Evolutionary conservation across 2,797 vertebrate species (phyloP), one percentile per base, ranked within the genome.

Genomic region (Jordanella pulchra): DNA sequence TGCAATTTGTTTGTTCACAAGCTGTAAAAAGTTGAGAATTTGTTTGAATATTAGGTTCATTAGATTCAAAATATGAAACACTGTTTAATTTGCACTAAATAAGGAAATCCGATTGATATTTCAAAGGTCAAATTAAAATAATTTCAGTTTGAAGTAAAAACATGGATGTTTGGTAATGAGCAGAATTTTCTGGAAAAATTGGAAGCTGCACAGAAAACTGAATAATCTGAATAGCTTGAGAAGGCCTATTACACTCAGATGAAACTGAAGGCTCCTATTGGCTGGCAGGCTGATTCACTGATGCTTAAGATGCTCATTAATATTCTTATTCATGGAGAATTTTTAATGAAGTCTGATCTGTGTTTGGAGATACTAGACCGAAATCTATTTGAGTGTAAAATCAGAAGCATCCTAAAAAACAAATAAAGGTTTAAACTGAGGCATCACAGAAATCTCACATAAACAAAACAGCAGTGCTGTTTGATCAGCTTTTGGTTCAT

Each of bases 231-330:
- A 48, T 39, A 10, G 65, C 17, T 66, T 66, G n/a, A n/a, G n/a
- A n/a, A n/a, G n/a, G n/a, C n/a, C n/a, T 30, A n/a, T 12, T 65
- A 14, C 25, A 18, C 15, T 15, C 45, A 25, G 28, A 56, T 55
- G 17, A 58, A 32, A 21, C 30, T 21, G 18, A 35, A 23, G 30
- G 56, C 32, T 61, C 58, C 58, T 61, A 61, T 61, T 61, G 32
- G 32, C 58, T 61, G 55, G 14, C 27, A 56, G 54, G 9, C 54
- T 56, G 58, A n/a, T n/a, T 35, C 58, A 60, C 18, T 47, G 63
- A 65, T 18, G 63, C 42, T 30, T 48, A 44, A 47, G 64, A 65
- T 28, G 54, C 42, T 69, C 51, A 30, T 47, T 28, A 42, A 45
- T 44, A 42, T 45, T 45, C 68, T 47, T 23, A 32, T 58, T 48